These are phyloP conservation scores for human (Homo sapiens) DNA, from an alignment of 2,113 vertebrate species.

Conservation along the genomic window DNA sequence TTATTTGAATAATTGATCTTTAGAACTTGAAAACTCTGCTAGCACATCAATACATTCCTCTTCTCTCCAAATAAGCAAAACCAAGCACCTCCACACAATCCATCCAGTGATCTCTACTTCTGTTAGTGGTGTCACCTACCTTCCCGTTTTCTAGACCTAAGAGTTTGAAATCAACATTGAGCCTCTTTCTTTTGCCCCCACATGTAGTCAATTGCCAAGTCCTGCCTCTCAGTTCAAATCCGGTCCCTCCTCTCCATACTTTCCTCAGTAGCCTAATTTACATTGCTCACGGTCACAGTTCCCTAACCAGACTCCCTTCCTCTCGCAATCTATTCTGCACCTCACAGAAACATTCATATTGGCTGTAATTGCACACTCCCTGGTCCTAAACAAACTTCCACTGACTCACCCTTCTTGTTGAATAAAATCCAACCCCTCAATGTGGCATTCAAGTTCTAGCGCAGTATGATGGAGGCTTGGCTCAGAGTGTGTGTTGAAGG, in stretches of 20 bases:
- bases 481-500: background rate
- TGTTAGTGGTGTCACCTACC: background rate
- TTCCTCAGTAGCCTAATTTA: background rate
- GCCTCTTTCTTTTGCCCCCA: background rate
- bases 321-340: background rate
- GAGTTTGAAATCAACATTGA: background rate
- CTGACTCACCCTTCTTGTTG: background rate
- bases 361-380: background rate
- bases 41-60: background rate
- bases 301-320: background rate
- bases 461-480: background rate
- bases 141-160: background rate
- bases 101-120: background rate
- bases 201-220: background rate
- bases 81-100: background rate
- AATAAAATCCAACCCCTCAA: background rate
- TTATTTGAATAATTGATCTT: background rate
- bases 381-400: background rate
- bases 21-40: background rate
- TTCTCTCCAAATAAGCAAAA: background rate
- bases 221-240: background rate
- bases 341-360: background rate
- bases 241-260: background rate
- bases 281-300: background rate
- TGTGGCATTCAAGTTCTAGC: background rate